Evolutionary conservation across 2,888 invertebrate genomes (phyloP).

Genomic region (Heterodera filipjevi): DNA sequence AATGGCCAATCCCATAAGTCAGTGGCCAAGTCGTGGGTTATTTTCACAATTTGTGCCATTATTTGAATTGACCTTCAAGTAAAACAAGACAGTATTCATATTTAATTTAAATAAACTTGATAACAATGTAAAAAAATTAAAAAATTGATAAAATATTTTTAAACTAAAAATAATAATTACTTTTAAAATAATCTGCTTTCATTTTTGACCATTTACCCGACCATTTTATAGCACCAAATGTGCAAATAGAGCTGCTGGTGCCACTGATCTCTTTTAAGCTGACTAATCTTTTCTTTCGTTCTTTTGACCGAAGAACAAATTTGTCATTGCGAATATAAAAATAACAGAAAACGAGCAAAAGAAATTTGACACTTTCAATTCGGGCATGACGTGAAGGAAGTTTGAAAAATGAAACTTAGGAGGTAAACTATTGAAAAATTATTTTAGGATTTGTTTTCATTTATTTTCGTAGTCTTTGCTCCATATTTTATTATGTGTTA

Average conservation of each 20-base stretch:
- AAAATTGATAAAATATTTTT: neutral
- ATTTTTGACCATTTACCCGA: neutral
- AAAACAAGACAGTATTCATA: too few relatives aligned
- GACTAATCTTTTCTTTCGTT: neutral
- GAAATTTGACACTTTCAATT: conserved; percentile 11
- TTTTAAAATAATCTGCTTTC: neutral
- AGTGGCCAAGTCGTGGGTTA: conserved; percentile 1
- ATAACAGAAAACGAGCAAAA: neutral
- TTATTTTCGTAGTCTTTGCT: too few relatives aligned
- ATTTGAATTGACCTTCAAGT: neutral
- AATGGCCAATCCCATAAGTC: neutral
- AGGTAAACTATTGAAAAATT: neutral
- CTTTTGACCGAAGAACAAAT: neutral
- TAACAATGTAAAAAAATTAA: neutral
- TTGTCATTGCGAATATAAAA: neutral
- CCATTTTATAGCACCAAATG: neutral
- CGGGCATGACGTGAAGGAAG: neutral
- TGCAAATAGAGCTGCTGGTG: neutral
- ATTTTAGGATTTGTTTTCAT: too few relatives aligned
- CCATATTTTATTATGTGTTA: too few relatives aligned
- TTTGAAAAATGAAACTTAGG: neutral
- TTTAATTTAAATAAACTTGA: too few relatives aligned
- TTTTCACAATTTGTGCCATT: neutral
- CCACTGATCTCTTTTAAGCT: neutral
- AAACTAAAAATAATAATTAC: neutral